phyloP scores from a whole-genome alignment of 2,797 vertebrate genomes.

The Echiichthys vipera region DNA sequence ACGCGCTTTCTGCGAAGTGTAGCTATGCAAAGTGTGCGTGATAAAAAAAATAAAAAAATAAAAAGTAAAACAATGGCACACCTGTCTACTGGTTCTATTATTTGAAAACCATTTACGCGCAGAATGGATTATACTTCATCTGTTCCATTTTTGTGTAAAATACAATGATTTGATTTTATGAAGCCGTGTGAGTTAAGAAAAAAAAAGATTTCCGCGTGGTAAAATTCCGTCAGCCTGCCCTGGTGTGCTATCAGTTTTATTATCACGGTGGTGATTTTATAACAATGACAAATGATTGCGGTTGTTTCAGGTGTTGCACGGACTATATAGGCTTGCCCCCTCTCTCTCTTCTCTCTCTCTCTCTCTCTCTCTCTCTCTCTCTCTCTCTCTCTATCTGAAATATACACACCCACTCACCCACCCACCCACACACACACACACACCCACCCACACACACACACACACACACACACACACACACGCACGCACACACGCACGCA shows the following conservation, averaged over 20 bases:
- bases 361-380: background rate
- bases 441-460: background rate
- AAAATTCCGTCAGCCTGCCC: conserved; percentile 1
- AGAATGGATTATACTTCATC: conserved; percentile 25
- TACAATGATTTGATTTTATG: conserved; percentile 17
- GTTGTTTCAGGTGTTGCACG: conserved; percentile 68
- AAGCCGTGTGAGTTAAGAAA: conserved; percentile 17
- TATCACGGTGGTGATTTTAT: conserved; percentile 46
- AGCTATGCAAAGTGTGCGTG: conserved; percentile 36
- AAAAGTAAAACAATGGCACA: conserved; percentile 31
- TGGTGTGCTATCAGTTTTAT: conserved; percentile 20
- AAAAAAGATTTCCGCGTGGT: background rate
- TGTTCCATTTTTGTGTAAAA: conserved; percentile 11
- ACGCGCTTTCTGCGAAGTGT: background rate
- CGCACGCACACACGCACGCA: background rate
- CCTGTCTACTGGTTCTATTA: background rate
- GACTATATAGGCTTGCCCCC: background rate
- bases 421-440: background rate
- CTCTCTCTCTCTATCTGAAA: background rate
- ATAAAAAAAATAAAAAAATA: conserved; percentile 16
- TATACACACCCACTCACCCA: conserved; percentile 5
- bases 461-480: conserved; percentile 9
- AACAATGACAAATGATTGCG: conserved; percentile 76
- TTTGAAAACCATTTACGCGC: conserved; percentile 41
- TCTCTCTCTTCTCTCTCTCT: background rate